Evolutionary conservation across 1,140 invertebrate species (phyloP).

Genomic region (Antheraea mylitta): DNA sequence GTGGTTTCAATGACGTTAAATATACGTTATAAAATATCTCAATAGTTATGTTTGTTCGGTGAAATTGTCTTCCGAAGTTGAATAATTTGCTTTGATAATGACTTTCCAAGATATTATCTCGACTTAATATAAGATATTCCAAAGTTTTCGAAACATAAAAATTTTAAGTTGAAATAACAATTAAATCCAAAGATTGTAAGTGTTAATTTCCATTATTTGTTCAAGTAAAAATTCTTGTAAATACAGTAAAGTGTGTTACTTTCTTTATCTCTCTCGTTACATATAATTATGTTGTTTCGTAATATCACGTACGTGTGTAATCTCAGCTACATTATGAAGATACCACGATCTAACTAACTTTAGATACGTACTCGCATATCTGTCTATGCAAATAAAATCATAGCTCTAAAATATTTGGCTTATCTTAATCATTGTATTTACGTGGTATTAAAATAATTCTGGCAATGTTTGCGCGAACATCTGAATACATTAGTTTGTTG

Average conservation of each 20-base stretch:
- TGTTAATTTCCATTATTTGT: not conserved
- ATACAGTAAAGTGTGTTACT: not conserved
- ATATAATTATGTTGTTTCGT: not conserved
- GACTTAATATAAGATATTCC: too few relatives aligned
- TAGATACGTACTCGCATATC: not conserved
- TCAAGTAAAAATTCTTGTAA: not conserved
- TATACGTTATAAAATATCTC: too few relatives aligned
- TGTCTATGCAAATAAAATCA: not conserved
- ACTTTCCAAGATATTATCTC: too few relatives aligned
- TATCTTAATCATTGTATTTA: not conserved
- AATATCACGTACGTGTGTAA: slow-evolving; percentile 3
- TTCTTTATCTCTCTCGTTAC: not conserved
- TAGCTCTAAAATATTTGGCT: not conserved
- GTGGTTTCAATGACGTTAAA: too few relatives aligned
- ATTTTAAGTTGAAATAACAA: too few relatives aligned
- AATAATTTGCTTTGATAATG: too few relatives aligned
- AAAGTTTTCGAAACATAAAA: too few relatives aligned
- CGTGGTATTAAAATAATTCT: slow-evolving; percentile 4
- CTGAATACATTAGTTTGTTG: not conserved
- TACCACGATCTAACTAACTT: not conserved
- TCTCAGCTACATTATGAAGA: not conserved
- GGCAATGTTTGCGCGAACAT: not conserved
- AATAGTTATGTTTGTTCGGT: too few relatives aligned
- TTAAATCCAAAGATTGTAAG: not conserved
- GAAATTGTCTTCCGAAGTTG: too few relatives aligned